Evolutionary conservation across 2,797 vertebrate genomes (phyloP).

Genomic region (Coregonus sp.): DNA sequence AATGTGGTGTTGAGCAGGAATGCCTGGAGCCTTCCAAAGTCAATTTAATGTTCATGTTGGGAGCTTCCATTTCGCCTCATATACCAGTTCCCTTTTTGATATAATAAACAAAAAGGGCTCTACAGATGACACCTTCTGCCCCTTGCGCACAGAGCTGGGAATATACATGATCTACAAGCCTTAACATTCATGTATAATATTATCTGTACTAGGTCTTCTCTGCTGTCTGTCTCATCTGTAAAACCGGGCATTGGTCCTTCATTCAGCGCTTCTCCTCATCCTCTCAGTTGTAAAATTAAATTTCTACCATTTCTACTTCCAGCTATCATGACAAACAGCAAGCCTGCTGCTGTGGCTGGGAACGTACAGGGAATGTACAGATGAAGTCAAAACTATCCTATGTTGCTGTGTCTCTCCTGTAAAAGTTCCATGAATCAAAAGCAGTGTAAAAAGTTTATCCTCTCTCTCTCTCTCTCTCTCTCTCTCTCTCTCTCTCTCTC

Average conservation of each 20-base stretch:
- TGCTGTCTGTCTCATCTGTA: background rate
- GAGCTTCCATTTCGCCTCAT: slow-evolving; percentile 79
- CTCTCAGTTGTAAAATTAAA: background rate
- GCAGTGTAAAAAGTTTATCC: background rate
- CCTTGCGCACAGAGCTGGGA: slow-evolving; percentile 7
- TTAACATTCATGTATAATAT: background rate
- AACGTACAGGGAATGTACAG: background rate
- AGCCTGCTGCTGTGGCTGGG: background rate
- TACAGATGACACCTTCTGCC: slow-evolving; percentile 14
- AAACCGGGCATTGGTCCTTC: background rate
- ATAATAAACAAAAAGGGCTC: slow-evolving; percentile 48
- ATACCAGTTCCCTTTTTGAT: slow-evolving; percentile 56
- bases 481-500: background rate
- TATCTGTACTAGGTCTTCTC: background rate
- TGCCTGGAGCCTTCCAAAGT: slow-evolving; percentile 85
- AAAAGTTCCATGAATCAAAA: slow-evolving; percentile 9
- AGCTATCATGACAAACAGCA: background rate
- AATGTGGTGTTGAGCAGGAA: slow-evolving; percentile 87
- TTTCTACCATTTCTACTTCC: background rate
- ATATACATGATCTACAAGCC: no score
- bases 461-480: background rate
- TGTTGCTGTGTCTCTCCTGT: background rate
- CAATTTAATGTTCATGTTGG: slow-evolving; percentile 84
- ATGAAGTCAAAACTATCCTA: background rate
- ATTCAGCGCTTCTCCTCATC: background rate